phyloP scores from a whole-genome alignment of 2,797 vertebrate genomes.

The Spheniscus humboldti region DNA sequence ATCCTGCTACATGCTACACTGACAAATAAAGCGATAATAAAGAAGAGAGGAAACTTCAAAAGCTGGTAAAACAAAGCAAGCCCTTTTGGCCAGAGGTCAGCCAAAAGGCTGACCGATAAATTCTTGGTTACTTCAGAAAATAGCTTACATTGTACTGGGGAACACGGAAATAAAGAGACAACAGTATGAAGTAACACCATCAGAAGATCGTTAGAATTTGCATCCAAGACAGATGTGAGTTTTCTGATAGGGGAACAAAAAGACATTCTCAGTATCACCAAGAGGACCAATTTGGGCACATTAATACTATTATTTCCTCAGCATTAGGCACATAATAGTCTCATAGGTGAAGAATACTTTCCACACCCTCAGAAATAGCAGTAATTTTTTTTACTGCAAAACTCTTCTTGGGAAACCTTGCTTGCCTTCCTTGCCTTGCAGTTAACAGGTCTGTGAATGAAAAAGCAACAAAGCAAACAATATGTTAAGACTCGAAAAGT shows the following conservation, averaged over 20 bases:
- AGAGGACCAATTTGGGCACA: background rate
- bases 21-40: background rate
- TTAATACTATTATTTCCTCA: background rate
- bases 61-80: background rate
- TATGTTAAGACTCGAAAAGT: background rate
- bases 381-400: background rate
- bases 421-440: background rate
- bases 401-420: background rate
- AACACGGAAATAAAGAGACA: background rate
- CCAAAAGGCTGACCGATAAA: background rate
- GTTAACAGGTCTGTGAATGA: background rate
- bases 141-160: background rate
- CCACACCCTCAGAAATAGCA: background rate
- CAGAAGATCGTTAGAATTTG: background rate
- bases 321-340: background rate
- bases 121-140: background rate
- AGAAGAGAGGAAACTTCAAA: background rate
- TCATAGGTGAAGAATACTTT: background rate
- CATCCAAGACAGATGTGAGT: no score
- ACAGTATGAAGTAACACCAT: background rate
- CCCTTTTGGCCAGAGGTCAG: background rate
- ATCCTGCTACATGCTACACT: background rate
- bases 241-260: no score
- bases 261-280: background rate
- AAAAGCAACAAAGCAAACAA: background rate